These are phyloP conservation scores for Nemapogon koenigi DNA, from an alignment of 2,888 invertebrate genomes.

Conservation along the genomic window DNA sequence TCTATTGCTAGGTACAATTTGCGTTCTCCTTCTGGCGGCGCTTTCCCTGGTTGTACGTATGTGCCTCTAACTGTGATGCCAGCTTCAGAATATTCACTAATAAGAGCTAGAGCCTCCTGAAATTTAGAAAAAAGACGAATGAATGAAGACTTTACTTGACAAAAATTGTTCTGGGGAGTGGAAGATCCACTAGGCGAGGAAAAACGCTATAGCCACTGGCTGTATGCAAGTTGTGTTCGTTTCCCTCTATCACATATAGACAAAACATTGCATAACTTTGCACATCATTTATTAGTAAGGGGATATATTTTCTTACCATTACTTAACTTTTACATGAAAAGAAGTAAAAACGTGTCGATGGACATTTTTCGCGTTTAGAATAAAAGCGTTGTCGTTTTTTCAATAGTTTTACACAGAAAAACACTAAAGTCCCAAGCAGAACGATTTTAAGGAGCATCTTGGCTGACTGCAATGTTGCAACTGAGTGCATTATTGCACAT, in stretches of 20 bases:
- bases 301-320: no score
- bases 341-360: no score
- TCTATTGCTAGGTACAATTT: conserved; percentile 98
- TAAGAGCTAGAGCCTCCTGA: conserved; percentile 95
- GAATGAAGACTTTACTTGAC: neutral
- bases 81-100: conserved; percentile 98
- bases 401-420: conserved; percentile 43
- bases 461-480: conserved; percentile 17
- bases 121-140: conserved; percentile 12
- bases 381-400: conserved; percentile 17
- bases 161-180: no score
- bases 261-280: no score
- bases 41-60: conserved; percentile 88
- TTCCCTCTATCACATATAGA: no score
- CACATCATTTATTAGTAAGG: no score
- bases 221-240: no score
- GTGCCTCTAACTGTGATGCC: conserved; percentile 99
- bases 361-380: neutral
- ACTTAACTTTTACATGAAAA: no score
- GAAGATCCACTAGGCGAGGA: no score
- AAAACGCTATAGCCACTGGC: no score
- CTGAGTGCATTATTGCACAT: no score
- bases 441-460: conserved; percentile 47
- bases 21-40: conserved; percentile 90
- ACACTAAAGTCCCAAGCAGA: conserved; percentile 39